Percentiles rank a stretch among this genome's conserved stretches.
phyloP scores from a whole-genome alignment of 2,888 invertebrate species.

The Euzetes globulus region DNA sequence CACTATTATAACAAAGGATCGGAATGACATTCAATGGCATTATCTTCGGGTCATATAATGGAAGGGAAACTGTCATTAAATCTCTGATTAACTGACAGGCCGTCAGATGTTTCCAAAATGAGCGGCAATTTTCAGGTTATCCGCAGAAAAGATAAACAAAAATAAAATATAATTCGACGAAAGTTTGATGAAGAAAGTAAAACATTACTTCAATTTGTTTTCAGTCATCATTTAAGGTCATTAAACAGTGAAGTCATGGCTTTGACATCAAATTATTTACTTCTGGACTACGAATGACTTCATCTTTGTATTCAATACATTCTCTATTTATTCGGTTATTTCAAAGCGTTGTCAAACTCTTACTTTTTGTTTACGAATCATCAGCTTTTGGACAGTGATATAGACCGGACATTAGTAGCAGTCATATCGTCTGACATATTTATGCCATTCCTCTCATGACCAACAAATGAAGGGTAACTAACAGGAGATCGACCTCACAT shows the following conservation, averaged over 20 bases:
- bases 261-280: neutral
- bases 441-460: neutral
- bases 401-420: neutral
- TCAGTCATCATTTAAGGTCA: neutral
- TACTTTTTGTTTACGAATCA: neutral
- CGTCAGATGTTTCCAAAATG: neutral
- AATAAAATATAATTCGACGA: neutral
- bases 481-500: neutral
- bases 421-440: neutral
- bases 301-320: neutral
- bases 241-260: neutral
- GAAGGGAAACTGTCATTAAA: neutral
- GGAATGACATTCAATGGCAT: neutral
- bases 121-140: neutral
- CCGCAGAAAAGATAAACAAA: neutral
- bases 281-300: neutral
- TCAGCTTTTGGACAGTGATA: conserved; percentile 8
- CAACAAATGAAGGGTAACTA: neutral
- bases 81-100: neutral
- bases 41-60: neutral
- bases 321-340: neutral
- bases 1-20: too few relatives aligned
- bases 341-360: neutral
- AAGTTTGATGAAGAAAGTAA: neutral
- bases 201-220: neutral